Percentiles rank a stretch among this genome's conserved stretches.
These are phyloP conservation scores for Peromyscus nudipes DNA, from an alignment of 2,797 vertebrate genomes.

Conservation along the genomic window DNA sequence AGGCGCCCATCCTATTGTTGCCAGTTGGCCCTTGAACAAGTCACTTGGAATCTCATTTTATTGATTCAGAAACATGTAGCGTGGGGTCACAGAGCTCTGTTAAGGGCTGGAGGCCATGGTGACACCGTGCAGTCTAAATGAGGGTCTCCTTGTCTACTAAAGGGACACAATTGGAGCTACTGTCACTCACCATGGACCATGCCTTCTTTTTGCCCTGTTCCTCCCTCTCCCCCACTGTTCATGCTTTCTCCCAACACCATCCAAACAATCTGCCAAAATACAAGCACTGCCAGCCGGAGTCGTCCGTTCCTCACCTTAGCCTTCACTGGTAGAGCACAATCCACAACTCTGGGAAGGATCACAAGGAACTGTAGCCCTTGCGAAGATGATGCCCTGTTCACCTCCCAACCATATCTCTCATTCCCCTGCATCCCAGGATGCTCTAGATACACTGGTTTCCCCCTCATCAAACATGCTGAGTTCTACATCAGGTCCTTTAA, in stretches of 20 bases:
- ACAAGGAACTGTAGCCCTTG: no score
- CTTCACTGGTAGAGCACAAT: neutral
- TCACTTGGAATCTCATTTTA: neutral
- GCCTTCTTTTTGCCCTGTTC: neutral
- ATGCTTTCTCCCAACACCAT: neutral
- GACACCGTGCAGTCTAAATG: neutral
- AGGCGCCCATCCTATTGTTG: neutral
- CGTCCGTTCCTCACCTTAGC: neutral
- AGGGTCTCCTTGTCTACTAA: neutral
- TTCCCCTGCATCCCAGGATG: neutral
- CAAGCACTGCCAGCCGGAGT: no score
- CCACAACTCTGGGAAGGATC: neutral
- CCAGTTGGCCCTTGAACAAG: neutral
- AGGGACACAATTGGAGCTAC: neutral
- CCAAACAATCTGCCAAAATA: neutral
- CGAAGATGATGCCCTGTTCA: no score
- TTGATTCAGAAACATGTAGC: neutral
- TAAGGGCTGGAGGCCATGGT: neutral
- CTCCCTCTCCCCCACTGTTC: neutral
- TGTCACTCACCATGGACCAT: neutral
- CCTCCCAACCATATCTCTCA: neutral
- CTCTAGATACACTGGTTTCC: neutral
- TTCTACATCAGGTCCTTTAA: neutral
- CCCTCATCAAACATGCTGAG: neutral
- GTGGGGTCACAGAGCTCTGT: neutral